These are phyloP conservation scores for Astreopora myriophthalma DNA, from an alignment of 64 coral and sea anemone species.

Conservation along the genomic window DNA sequence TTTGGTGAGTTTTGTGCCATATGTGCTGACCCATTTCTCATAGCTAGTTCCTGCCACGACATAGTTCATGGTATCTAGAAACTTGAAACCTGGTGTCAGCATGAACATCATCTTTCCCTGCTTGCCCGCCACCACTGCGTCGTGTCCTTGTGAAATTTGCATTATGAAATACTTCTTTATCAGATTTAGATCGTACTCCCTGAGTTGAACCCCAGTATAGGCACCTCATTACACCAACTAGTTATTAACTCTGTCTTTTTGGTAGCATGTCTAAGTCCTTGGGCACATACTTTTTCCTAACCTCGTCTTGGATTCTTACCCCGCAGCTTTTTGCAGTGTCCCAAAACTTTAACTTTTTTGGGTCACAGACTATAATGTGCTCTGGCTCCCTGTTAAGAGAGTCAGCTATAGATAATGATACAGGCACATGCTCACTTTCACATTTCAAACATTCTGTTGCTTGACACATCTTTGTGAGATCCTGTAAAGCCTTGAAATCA, in stretches of 20 bases:
- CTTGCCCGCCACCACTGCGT: not conserved
- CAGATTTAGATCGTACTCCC: constrained; percentile 33
- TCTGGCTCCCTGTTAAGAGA: not conserved
- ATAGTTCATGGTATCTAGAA: constrained; percentile 3
- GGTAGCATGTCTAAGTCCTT: not conserved
- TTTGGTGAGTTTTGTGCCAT: constrained; percentile 4
- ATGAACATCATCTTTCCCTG: no score
- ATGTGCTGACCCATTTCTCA: constrained; percentile 36
- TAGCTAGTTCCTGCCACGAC: not conserved
- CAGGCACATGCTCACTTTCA: constrained; percentile 28
- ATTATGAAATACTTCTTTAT: constrained; percentile 35
- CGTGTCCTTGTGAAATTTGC: not conserved
- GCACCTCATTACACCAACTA: constrained; percentile 2
- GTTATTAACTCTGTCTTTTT: not conserved
- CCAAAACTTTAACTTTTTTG: constrained; percentile 32
- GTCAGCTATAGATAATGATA: constrained; percentile 5
- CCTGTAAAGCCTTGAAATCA: constrained; percentile 48
- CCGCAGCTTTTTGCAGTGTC: constrained; percentile 2
- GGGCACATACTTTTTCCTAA: not conserved
- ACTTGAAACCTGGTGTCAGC: constrained; percentile 20
- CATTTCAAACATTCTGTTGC: not conserved
- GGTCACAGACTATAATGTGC: not conserved
- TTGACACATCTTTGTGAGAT: not conserved
- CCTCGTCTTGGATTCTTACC: constrained; percentile 10
- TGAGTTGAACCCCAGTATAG: constrained; percentile 8